Evolutionary conservation across 1,140 invertebrate genomes (phyloP), one percentile per base, ranked within the genome.

Genomic region (Parapsyche elsis): DNA sequence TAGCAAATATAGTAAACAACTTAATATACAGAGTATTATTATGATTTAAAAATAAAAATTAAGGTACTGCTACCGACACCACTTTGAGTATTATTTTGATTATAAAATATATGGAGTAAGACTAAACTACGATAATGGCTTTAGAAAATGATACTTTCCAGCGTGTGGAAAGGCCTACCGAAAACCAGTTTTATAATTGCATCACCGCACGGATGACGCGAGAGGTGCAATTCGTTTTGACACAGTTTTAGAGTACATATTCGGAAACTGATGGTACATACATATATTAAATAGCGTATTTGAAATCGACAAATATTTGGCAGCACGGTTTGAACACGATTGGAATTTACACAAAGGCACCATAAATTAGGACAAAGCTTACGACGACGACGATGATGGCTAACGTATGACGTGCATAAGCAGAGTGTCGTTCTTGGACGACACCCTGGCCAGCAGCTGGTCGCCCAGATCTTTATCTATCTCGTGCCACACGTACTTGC

Each of bases 401-500:
- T 90, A 96, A 86, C 94, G 93, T 83, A 96, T 92, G 79, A 96
- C 95, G 88, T 95, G 93, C 19, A 97, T 87, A 71, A 92, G 92
- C 82, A 97, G 90, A 53, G 94, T 95, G 85, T 92, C 92, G 90
- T 96, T 92, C 89, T 94, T 93, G 84, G 90, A 87, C 83, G 92
- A 89, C 85, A 95, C 88, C 82, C 93, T 91, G 12, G 88, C 85
- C 9, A 94, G 86, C n/a, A 97, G 85, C 81, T 88, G 89, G 61
- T 94, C 92, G 53, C 94, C 94, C 21, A 95, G 84, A 9, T 92
- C 90, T 81, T 91, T 90, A 14, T 92, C 90, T 9, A 96, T 85
- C 87, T 96, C 94, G 83, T 95, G 92, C 96, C 96, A 98, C 26
- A 93, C 92, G 87, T 95, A 97, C 86, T 96, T 97, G 78, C 95